Evolutionary conservation across 1,140 invertebrate species (phyloP).

Genomic region (Leptinotarsa lineolata): DNA sequence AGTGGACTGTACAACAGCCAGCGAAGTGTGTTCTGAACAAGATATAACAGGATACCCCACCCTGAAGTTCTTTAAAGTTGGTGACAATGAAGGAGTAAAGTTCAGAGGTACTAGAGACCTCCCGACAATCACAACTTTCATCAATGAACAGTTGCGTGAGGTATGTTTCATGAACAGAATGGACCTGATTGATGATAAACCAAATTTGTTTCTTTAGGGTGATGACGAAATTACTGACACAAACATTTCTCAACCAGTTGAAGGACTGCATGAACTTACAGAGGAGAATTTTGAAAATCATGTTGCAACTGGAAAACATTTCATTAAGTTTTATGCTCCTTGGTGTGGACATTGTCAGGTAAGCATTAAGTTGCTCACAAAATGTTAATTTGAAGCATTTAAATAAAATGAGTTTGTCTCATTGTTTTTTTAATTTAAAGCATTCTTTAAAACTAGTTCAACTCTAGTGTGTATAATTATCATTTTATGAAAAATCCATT

Average conservation of each 20-base stretch:
- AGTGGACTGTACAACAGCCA: conserved; percentile 79
- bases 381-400: too few species aligned
- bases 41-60: conserved; percentile 73
- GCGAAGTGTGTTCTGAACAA: conserved; percentile 69
- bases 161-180: conserved; percentile 30
- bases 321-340: conserved; percentile 85
- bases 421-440: too few species aligned
- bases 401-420: too few species aligned
- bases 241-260: conserved; percentile 55
- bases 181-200: background rate
- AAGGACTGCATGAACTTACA: conserved; percentile 68
- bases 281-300: conserved; percentile 73
- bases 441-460: too few species aligned
- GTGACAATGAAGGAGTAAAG: conserved; percentile 64
- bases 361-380: conserved; percentile 21
- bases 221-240: conserved; percentile 51
- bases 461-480: too few species aligned
- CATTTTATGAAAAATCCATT: too few species aligned
- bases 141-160: conserved; percentile 69
- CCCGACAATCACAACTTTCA: conserved; percentile 71
- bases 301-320: conserved; percentile 70
- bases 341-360: conserved; percentile 85
- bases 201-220: conserved; percentile 31
- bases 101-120: conserved; percentile 75
- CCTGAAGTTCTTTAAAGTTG: conserved; percentile 75